phyloP scores from a whole-genome alignment of 2,113 vertebrate species.

The Conger conger region DNA sequence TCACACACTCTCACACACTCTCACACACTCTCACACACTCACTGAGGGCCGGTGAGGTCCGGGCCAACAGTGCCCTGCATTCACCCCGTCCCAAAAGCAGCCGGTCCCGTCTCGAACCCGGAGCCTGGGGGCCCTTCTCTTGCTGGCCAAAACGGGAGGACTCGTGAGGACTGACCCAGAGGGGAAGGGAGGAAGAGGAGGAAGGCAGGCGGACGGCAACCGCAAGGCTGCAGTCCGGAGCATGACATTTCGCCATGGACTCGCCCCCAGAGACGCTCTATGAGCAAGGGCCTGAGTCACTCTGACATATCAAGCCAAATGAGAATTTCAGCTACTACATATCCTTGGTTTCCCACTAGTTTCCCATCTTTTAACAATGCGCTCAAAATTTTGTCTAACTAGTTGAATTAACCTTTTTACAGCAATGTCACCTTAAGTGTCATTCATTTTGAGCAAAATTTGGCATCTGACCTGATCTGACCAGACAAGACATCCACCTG shows the following conservation, averaged over 20 bases:
- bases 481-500: too few relatives aligned
- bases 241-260: neutral
- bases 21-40: neutral
- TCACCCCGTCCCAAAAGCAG: slow-evolving; percentile 16
- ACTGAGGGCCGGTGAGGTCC: neutral
- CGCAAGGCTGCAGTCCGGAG: neutral
- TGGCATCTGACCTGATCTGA: too few relatives aligned
- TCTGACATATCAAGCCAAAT: neutral
- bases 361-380: too few relatives aligned
- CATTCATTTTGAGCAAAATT: too few relatives aligned
- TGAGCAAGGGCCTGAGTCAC: neutral
- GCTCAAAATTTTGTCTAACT: too few relatives aligned
- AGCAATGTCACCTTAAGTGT: too few relatives aligned
- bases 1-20: too few relatives aligned
- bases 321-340: too few relatives aligned
- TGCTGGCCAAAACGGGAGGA: neutral
- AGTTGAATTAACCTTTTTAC: too few relatives aligned
- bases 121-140: neutral
- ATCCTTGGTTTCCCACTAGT: too few relatives aligned
- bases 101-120: neutral
- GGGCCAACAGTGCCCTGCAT: slow-evolving; percentile 35
- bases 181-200: neutral
- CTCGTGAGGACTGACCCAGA: neutral
- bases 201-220: neutral
- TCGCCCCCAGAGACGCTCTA: neutral